Conservation (phyloP, 2,888 invertebrate species). For the Encarsia formosa region DNA sequence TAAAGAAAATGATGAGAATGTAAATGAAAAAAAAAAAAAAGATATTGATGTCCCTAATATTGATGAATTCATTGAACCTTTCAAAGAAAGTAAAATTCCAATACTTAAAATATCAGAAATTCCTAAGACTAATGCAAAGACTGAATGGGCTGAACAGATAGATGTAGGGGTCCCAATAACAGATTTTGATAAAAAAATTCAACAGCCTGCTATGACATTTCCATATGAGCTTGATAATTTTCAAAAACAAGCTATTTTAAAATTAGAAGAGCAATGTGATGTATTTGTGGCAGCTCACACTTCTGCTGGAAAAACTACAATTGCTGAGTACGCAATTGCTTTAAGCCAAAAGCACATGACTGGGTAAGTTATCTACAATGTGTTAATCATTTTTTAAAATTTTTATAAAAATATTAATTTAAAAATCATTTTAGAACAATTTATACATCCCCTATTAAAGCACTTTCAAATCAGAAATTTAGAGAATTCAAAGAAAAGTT, state of each 20-base stretch:
- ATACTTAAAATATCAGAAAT: slow-evolving; percentile 66
- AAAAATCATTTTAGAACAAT: slow-evolving; percentile 61
- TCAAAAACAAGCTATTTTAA: slow-evolving; percentile 94
- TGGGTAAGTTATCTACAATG: slow-evolving; percentile 53
- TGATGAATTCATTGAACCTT: slow-evolving; percentile 45
- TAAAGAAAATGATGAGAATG: slow-evolving; percentile 19
- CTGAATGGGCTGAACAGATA: slow-evolving; percentile 84
- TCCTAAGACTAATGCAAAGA: slow-evolving; percentile 52
- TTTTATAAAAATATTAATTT: slow-evolving; percentile 8
- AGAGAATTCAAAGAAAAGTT: slow-evolving; percentile 93
- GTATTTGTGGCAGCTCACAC: slow-evolving; percentile 99
- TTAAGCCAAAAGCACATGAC: slow-evolving; percentile 89
- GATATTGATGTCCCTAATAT: slow-evolving; percentile 22
- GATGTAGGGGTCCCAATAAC: slow-evolving; percentile 76
- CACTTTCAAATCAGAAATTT: slow-evolving; percentile 97
- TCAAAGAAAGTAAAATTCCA: slow-evolving; percentile 52
- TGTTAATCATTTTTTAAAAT: slow-evolving; percentile 2
- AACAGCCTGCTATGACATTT: slow-evolving; percentile 78
- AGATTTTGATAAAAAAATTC: slow-evolving; percentile 76
- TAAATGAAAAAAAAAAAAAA: slow-evolving; percentile 28
- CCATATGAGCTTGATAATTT: slow-evolving; percentile 94
- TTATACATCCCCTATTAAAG: slow-evolving; percentile 99
- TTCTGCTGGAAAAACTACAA: slow-evolving; percentile 97
- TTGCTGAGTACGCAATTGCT: slow-evolving; percentile 98
- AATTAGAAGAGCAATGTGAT: slow-evolving; percentile 88